A percentile compares a stretch with the other conserved stretches of the same genome.
These are phyloP conservation scores for Murina feae DNA, from an alignment of 2,113 vertebrate species.

Conservation along the genomic window DNA sequence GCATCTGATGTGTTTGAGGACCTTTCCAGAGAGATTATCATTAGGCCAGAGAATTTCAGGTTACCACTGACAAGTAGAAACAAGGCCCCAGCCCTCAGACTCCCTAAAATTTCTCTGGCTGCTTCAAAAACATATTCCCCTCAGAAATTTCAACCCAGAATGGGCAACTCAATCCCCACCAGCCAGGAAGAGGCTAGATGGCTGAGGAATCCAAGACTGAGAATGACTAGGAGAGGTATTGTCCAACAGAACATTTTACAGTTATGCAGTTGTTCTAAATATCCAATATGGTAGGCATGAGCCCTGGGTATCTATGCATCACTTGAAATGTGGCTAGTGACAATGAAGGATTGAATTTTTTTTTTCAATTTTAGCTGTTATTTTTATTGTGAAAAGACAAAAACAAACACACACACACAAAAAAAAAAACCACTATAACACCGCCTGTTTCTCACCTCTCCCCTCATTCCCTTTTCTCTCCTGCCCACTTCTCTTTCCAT, in stretches of 20 bases:
- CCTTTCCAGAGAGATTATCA: background rate
- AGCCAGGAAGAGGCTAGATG: background rate
- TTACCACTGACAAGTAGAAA: background rate
- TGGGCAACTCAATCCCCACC: background rate
- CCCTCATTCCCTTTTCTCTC: background rate
- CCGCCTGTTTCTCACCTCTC: background rate
- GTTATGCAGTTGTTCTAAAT: rapidly evolving
- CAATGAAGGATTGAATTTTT: background rate
- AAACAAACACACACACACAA: no score
- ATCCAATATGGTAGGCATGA: background rate
- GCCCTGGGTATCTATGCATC: rapidly evolving
- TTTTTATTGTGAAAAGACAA: background rate
- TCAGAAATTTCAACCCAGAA: background rate
- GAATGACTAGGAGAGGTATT: background rate
- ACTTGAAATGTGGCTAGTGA: background rate
- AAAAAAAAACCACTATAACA: background rate
- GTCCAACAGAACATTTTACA: background rate
- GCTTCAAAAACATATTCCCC: background rate
- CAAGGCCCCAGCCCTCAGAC: background rate
- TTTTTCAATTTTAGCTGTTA: background rate
- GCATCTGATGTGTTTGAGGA: background rate
- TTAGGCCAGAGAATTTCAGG: background rate
- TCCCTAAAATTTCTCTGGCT: background rate
- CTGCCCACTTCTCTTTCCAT: background rate
- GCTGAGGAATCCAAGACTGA: background rate